Base-by-base conservation (phyloP, 1,140 invertebrate genomes). In the Leucophenga varia region DNA sequence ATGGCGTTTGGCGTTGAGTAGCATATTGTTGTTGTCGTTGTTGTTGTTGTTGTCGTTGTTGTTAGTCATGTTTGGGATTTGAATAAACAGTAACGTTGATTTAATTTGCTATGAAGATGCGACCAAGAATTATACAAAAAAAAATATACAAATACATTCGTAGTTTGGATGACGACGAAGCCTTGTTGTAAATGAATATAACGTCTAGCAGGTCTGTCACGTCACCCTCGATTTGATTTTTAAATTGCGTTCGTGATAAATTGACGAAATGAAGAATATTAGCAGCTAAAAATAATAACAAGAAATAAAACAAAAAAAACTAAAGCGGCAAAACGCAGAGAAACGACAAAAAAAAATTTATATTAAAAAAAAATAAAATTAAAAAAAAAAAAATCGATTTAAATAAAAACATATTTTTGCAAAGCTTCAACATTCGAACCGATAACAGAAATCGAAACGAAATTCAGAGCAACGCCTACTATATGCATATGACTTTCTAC, bases 81-180 rank as follows among this genome's bases (percentile, higher is more conserved):
- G 70, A 69, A 72, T 72, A 72, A 72, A 72, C 69, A 72, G 69
- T 69, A 69, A 69, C 69, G 69, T 64, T 72, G 69, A 72, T 72
- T 72, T 72, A 72, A 72, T 72, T 72, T 72, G 52, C 49, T 43
- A 18, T 30, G 20, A n/a, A n/a, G n/a, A n/a, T n/a, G n/a, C n/a
- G n/a, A n/a, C n/a, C n/a, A 25, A 25, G 5, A 25, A 25, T 25
- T 10, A 7, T 9, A 37, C 35, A 13, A 37, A 6, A 37, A 37
- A 37, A 6, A 37, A 37, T n/a, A n/a, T n/a, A n/a, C n/a, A 32
- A 32, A 32, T 3, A n/a, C 31, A 32, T 4, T n/a, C 31, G 9
- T 12, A 30, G 7, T 8, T 30, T 8, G 28, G n/a, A 30, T 8
- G 28, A 30, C 7, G n/a, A 8, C 28, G 7, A n/a, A 30, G n/a